Percentiles rank a stretch among this genome's conserved stretches.
Conservation (phyloP, 2,888 invertebrate genomes). For the Myopa testacea region DNA sequence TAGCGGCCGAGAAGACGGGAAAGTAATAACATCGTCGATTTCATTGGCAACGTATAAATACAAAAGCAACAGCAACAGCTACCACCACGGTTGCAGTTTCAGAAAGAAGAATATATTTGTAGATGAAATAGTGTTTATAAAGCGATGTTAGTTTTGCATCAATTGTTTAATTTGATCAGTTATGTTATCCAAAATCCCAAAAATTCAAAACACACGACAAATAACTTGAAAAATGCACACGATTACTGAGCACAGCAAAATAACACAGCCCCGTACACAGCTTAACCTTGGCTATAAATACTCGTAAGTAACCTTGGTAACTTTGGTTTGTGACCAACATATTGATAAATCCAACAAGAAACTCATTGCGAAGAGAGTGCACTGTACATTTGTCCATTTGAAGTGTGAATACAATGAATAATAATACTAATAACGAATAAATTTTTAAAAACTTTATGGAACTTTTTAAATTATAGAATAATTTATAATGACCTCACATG, state of each 20-base stretch:
- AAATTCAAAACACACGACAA: neutral
- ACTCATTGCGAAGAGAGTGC: conserved; percentile 31
- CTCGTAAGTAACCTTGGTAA: conserved; percentile 49
- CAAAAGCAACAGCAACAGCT: neutral
- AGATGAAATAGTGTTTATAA: too few relatives aligned
- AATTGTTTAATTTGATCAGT: too few relatives aligned
- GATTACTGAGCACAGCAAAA: neutral
- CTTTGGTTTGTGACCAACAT: conserved; percentile 45
- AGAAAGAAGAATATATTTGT: too few relatives aligned
- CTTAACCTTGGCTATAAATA: neutral
- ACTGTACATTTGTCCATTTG: too few relatives aligned
- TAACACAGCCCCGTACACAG: neutral
- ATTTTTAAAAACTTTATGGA: too few relatives aligned
- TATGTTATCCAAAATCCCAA: neutral
- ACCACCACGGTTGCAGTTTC: conserved; percentile 3
- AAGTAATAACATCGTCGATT: neutral
- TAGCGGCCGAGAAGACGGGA: neutral
- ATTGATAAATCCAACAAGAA: conserved; percentile 48
- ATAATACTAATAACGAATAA: too few relatives aligned
- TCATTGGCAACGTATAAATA: neutral
- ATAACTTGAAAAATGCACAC: neutral
- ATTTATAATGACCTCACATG: conserved; percentile 70
- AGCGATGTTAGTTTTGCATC: too few relatives aligned
- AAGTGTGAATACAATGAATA: too few relatives aligned
- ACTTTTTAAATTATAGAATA: neutral